Conservation (phyloP, 1,140 invertebrate species). For the Chlorops oryzae region DNA sequence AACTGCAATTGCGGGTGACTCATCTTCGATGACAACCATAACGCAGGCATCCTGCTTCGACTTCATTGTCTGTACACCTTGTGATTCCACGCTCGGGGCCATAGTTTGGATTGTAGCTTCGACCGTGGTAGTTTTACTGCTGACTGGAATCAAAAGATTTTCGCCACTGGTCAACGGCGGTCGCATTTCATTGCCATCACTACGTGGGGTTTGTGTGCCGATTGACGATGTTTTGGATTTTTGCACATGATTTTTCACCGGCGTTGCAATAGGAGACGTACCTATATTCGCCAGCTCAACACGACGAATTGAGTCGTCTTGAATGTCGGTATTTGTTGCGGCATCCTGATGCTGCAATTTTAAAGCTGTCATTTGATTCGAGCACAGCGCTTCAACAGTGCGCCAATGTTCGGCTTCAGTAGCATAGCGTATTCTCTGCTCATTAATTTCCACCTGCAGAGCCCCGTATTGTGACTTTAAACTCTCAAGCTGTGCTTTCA, state of each 20-base stretch:
- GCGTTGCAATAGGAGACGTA: constrained; percentile 35
- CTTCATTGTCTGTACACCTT: constrained; percentile 27
- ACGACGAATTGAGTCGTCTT: no score
- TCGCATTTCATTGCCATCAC: no score
- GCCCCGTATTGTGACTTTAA: constrained; percentile 22
- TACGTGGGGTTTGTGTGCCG: no score
- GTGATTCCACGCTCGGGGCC: no score
- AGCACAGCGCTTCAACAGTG: constrained; percentile 34
- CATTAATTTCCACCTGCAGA: constrained; percentile 25
- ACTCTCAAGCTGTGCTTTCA: constrained; percentile 32
- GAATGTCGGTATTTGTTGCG: constrained; percentile 31
- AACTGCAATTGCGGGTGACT: no score
- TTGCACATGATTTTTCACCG: constrained; percentile 11
- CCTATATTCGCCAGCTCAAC: constrained; percentile 31
- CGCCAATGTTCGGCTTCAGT: constrained; percentile 41
- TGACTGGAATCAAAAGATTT: no score
- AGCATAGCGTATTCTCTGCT: constrained; percentile 24
- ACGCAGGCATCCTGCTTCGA: constrained; percentile 9
- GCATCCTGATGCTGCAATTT: constrained; percentile 14
- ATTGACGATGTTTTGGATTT: no score
- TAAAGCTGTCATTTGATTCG: neutral
- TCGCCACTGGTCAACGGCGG: no score
- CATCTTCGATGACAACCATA: no score
- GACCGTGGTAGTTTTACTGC: no score
- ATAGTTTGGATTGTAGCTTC: no score